Evolutionary conservation across 2,797 vertebrate genomes (phyloP), one percentile per base, ranked within the genome.

Genomic region (Ctenopoma kingsleyae): DNA sequence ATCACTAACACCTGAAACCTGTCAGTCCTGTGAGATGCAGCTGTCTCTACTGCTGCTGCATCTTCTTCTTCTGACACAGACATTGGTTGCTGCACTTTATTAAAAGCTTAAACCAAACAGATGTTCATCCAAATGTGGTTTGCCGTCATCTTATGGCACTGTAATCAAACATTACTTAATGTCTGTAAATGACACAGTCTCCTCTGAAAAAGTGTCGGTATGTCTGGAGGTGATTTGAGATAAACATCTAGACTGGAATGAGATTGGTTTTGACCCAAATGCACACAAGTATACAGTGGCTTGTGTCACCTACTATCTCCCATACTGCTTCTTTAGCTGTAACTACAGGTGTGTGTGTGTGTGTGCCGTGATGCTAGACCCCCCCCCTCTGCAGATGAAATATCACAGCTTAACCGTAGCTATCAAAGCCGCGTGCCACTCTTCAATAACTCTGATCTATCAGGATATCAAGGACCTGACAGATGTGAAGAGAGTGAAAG

Each of bases 181-280:
- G 6, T 13, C 22, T 49, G 19, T 32, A 73, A 76, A 74, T 71
- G 79, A 71, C 59, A 68, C 7, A 23, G 73, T 85, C 80, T 86
- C 85, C 82, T 87, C 76, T 74, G 54, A 65, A 25, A 51, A 76
- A 1, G 17, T 47, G 15, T 90, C 87, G 70, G 87, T 91, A 87
- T 0, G 86, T 91, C 88, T 90, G 74, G 83, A 87, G 89, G 91
- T 89, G 91, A 89, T 89, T 83, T 87, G 53, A 75, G 62, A 72
- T 49, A 68, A n/a, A 30, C 47, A 48, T 71, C 57, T 65, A 32
- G 65, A 74, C 59, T 30, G 52, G 38, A 74, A 87, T 64, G 49
- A 86, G 74, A 88, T 90, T 86, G 86, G 65, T 57, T 85, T 30
- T 76, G 77, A 87, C 78, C 75, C 47, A 63, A 62, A 74, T 56